Conservation (phyloP, 2,797 vertebrate genomes). For the Sebastes diploproa region DNA sequence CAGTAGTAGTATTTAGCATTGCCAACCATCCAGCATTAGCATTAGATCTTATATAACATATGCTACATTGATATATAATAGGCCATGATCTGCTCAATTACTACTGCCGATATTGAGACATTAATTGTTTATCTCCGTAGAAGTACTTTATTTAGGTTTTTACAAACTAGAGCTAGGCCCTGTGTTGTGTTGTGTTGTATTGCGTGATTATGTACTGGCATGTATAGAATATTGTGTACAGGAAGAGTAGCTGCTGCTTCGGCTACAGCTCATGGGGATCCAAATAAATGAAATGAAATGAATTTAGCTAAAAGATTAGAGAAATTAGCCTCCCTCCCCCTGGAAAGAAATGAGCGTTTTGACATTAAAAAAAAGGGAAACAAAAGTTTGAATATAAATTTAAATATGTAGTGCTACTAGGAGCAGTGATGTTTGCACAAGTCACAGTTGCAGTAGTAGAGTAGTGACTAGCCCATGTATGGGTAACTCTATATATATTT, state of each 20-base stretch:
- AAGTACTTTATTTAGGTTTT: too few relatives aligned
- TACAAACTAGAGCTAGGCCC: too few relatives aligned
- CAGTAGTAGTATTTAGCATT: background rate
- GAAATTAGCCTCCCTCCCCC: background rate
- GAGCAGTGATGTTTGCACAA: background rate
- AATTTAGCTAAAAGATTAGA: background rate
- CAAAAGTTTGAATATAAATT: too few relatives aligned
- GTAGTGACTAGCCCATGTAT: background rate
- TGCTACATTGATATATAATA: background rate
- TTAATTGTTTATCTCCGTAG: too few relatives aligned
- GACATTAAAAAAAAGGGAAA: too few relatives aligned
- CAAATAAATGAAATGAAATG: too few relatives aligned
- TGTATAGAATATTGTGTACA: too few relatives aligned
- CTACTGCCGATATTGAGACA: background rate
- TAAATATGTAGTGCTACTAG: background rate
- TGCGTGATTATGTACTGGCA: too few relatives aligned
- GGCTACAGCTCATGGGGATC: too few relatives aligned
- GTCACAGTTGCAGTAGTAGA: background rate
- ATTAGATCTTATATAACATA: background rate
- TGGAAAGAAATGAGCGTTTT: background rate
- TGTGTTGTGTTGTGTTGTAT: too few relatives aligned
- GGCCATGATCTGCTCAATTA: background rate
- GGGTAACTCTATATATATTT: background rate
- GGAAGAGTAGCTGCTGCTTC: too few relatives aligned
- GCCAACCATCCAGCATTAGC: background rate